A percentile compares a stretch with the other conserved stretches of the same genome.
phyloP scores from a whole-genome alignment of 2,113 vertebrate genomes.

The Nannobrachium achirus region DNA sequence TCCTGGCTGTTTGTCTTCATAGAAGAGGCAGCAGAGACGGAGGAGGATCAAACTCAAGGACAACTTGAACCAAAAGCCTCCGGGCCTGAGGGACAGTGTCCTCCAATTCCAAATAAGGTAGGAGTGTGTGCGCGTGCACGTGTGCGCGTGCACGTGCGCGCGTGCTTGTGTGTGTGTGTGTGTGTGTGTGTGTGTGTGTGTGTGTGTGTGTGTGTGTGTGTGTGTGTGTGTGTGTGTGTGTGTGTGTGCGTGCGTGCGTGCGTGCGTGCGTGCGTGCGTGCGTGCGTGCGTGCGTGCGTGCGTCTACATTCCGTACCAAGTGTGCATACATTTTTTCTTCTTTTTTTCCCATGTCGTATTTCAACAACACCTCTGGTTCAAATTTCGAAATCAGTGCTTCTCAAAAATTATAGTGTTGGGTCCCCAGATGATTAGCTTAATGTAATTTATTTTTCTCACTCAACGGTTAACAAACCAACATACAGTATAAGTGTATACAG shows the following conservation, averaged over 20 bases:
- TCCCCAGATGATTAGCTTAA: background rate
- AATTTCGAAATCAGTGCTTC: no score
- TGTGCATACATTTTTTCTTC: no score
- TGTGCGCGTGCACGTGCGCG: constrained; percentile 1
- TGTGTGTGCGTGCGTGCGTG: constrained; percentile 10
- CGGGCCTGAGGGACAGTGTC: constrained; percentile 65
- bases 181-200: constrained; percentile 8
- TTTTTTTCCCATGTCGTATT: no score
- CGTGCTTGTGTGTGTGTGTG: constrained; percentile 10
- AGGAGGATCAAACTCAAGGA: constrained; percentile 50
- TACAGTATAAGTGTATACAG: no score
- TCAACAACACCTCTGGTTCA: no score
- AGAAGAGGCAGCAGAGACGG: constrained; percentile 67
- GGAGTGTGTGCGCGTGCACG: background rate
- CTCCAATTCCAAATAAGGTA: constrained; percentile 68
- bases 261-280: background rate
- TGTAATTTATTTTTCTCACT: no score
- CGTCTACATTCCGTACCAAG: no score
- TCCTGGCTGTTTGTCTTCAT: no score
- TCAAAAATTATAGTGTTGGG: no score
- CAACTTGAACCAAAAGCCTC: constrained; percentile 48
- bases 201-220: constrained; percentile 4
- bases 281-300: no score
- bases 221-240: constrained; percentile 14
- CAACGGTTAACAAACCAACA: no score